These are phyloP conservation scores for Ennomos quercinarius DNA, from an alignment of 2,888 invertebrate species.

Conservation along the genomic window DNA sequence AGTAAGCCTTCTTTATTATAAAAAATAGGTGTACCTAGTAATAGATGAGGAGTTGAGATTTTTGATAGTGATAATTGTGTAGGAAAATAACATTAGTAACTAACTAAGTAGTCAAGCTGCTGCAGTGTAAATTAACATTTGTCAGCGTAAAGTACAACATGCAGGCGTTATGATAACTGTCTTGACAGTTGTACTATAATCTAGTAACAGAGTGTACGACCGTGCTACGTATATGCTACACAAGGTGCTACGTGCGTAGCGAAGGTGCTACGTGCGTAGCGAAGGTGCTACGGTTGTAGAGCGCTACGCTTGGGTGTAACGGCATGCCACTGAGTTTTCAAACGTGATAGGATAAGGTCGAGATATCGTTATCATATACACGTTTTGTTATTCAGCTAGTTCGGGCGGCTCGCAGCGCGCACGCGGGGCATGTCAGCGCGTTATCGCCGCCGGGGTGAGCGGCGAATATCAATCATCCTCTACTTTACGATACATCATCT, in stretches of 20 bases:
- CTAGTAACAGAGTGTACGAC: too few species aligned
- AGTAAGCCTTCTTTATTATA: conserved; percentile 10
- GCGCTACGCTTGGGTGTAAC: conserved; percentile 28
- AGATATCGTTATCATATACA: conserved; percentile 54
- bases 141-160: too few species aligned
- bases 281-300: neutral
- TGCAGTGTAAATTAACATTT: too few species aligned
- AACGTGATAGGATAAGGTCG: conserved; percentile 52
- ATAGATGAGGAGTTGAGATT: too few species aligned
- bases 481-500: conserved; percentile 25
- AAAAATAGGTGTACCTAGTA: too few species aligned
- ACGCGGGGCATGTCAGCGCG: conserved; percentile 16
- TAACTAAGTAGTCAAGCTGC: too few species aligned
- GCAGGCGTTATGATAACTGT: too few species aligned
- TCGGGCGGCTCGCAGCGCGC: conserved; percentile 8
- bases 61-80: too few species aligned
- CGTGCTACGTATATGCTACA: too few species aligned
- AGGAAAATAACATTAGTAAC: too few species aligned
- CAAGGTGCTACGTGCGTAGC: neutral
- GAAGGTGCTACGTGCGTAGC: neutral
- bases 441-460: conserved; percentile 32
- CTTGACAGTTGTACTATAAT: too few species aligned
- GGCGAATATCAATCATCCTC: conserved; percentile 43
- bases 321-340: conserved; percentile 31
- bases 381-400: conserved; percentile 52